Percentiles rank a stretch among this genome's conserved stretches.
Evolutionary conservation across 2,113 vertebrate genomes (phyloP).

Genomic region (Rhipidura dahli): DNA sequence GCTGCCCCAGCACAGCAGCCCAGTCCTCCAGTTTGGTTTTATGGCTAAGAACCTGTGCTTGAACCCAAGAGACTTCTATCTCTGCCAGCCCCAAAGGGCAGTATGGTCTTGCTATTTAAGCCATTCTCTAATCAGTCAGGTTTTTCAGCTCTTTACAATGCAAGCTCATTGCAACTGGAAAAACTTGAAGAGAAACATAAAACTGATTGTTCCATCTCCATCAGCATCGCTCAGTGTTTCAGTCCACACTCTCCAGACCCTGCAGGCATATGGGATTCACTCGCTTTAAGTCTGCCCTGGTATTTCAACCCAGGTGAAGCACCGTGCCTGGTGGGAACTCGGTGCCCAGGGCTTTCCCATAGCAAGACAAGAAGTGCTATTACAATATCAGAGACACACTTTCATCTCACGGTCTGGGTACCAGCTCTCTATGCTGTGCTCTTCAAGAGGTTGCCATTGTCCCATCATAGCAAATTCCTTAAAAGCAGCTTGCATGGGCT

Average conservation of each 20-base stretch:
- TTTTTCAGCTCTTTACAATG: conserved; percentile 67
- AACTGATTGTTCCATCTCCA: conserved; percentile 37
- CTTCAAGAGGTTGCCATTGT: not conserved
- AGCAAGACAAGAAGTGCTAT: conserved; percentile 39
- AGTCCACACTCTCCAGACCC: not conserved
- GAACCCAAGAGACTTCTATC: not conserved
- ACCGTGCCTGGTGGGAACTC: not conserved
- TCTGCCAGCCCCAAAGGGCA: not conserved
- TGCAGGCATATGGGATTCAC: not conserved
- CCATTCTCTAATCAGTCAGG: conserved; percentile 62
- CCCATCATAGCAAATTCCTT: not conserved
- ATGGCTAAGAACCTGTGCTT: not conserved
- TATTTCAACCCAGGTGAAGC: not conserved
- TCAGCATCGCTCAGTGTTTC: not conserved
- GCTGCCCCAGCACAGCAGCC: not conserved
- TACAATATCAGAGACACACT: not conserved
- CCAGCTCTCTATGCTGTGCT: conserved; percentile 2
- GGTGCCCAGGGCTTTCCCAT: not conserved
- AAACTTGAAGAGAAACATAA: conserved; percentile 68
- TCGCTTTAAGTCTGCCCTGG: not conserved
- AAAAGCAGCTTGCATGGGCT: not conserved
- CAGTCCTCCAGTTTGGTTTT: not conserved
- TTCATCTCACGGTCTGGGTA: not conserved
- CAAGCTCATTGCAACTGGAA: conserved; percentile 66
- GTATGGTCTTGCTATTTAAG: conserved; percentile 55